Evolutionary conservation across 2,888 invertebrate genomes (phyloP), one percentile per base, ranked within the genome.

Genomic region (Monopis laevigella): DNA sequence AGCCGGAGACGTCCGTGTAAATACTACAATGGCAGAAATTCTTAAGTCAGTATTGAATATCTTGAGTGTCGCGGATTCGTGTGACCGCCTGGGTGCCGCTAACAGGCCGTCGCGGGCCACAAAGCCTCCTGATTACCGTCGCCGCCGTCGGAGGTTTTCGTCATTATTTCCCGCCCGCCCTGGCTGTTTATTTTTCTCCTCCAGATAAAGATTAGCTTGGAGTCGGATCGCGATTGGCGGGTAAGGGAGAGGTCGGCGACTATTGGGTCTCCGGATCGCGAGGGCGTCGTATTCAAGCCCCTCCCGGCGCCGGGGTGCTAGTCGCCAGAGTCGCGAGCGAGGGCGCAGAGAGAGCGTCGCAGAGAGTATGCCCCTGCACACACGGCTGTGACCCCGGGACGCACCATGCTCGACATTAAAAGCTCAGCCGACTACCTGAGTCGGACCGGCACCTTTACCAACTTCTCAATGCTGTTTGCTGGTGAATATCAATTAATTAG

Each of bases 381-480:
- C 54, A 66, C 66, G 75, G 56, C 59, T 57, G 55, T 53, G 54
- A 61, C 59, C 51, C 53, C 58, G 60, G 57, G 51, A 59, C 58
- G 62, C 61, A 62, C 52, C 65, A 94, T 94, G 94, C 86, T 94
- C 82, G 94, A 94, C 86, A 93, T 94, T 67, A 94, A 94, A 82
- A 90, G 90, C 62, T 90, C 93, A 61, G 89, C 93, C 78, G 93
- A 93, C 85, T 93, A 94, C 82, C 86, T 94, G 65, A 88, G 88
- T 81, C 88, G 93, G 82, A 90, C 93, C 69, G 93, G 93, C 67
- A 92, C 93, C 49, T 93, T 95, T 75, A 91, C 93, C 75, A 94
- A 94, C 83, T 92, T 95, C 85, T 93, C 94, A 77, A 94, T 95
- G 94, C 86, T 95, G 65, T 93, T 94, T 83, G 92, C 92, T 81